Conservation (phyloP, 2,888 invertebrate species). For the Alentia gelatinosa region DNA sequence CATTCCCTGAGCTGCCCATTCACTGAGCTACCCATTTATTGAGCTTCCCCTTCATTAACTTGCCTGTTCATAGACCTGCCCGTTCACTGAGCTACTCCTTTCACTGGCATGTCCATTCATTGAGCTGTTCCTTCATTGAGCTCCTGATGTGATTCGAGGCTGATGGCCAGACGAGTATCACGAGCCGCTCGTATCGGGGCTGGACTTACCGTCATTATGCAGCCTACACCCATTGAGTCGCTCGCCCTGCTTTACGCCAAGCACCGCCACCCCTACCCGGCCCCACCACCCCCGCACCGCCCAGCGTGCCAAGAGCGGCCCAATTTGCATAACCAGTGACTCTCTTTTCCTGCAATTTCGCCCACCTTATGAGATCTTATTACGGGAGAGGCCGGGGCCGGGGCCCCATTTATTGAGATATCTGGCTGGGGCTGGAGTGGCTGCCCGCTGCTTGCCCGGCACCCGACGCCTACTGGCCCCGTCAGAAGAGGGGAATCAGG, state of each 20-base stretch:
- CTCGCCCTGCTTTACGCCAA: neutral
- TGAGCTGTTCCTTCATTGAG: too few relatives aligned
- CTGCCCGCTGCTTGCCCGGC: too few relatives aligned
- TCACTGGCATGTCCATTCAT: too few relatives aligned
- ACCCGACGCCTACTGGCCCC: too few relatives aligned
- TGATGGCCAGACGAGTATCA: neutral
- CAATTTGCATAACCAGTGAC: slow-evolving; percentile 26
- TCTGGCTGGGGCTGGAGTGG: neutral
- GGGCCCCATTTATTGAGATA: slow-evolving; percentile 17
- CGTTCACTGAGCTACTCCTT: too few relatives aligned
- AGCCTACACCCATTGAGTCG: neutral
- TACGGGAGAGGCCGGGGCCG: neutral
- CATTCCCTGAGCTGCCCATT: too few relatives aligned
- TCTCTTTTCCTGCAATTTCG: slow-evolving; percentile 22
- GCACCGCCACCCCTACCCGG: neutral
- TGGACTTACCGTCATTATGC: neutral
- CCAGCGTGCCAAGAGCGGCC: neutral
- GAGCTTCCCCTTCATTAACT: too few relatives aligned
- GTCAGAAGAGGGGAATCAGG: too few relatives aligned
- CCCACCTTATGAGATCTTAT: slow-evolving; percentile 12
- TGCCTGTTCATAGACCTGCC: too few relatives aligned
- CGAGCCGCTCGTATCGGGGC: neutral
- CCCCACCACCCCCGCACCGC: neutral
- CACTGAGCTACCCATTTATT: too few relatives aligned
- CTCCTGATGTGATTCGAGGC: too few relatives aligned